Evolutionary conservation across 2,888 invertebrate species (phyloP).

Genomic region (Caenorhabditis plicata): DNA sequence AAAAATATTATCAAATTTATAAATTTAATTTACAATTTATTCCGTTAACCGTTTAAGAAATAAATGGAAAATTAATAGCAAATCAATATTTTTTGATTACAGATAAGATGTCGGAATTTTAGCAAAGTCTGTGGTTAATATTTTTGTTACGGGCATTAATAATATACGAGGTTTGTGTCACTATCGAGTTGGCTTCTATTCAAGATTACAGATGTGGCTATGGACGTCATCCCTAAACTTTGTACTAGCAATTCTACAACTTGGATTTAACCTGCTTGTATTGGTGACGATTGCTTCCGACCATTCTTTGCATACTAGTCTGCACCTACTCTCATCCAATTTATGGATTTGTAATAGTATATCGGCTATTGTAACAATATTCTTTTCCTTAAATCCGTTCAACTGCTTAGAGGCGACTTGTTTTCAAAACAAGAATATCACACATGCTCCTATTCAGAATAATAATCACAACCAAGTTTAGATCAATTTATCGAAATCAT

Average conservation of each 20-base stretch:
- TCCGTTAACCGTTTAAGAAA: too few species aligned
- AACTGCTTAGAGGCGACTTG: constrained; percentile 28
- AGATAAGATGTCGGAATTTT: too few species aligned
- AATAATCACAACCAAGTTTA: constrained; percentile 3
- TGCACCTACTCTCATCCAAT: constrained; percentile 41
- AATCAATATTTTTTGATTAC: too few species aligned
- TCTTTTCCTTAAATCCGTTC: constrained; percentile 39
- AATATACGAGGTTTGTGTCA: not conserved
- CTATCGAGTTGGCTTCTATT: too few species aligned
- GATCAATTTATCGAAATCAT: constrained; percentile 4
- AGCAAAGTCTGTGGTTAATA: not conserved
- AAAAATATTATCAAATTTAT: not conserved
- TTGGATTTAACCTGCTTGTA: constrained; percentile 43
- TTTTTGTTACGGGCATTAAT: not conserved
- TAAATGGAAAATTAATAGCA: too few species aligned
- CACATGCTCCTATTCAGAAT: too few species aligned
- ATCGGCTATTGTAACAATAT: constrained; percentile 44
- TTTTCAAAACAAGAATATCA: too few species aligned
- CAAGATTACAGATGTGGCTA: constrained; percentile 39
- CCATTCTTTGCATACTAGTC: constrained; percentile 36
- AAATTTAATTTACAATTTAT: not conserved
- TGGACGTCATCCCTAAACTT: constrained; percentile 46
- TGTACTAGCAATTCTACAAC: constrained; percentile 43
- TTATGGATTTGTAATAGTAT: constrained; percentile 47
- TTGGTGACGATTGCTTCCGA: constrained; percentile 38